Percentiles rank a stretch among this genome's conserved stretches.
Evolutionary conservation across 2,888 invertebrate genomes (phyloP).

Genomic region (Sinohyriopsis cumingii): DNA sequence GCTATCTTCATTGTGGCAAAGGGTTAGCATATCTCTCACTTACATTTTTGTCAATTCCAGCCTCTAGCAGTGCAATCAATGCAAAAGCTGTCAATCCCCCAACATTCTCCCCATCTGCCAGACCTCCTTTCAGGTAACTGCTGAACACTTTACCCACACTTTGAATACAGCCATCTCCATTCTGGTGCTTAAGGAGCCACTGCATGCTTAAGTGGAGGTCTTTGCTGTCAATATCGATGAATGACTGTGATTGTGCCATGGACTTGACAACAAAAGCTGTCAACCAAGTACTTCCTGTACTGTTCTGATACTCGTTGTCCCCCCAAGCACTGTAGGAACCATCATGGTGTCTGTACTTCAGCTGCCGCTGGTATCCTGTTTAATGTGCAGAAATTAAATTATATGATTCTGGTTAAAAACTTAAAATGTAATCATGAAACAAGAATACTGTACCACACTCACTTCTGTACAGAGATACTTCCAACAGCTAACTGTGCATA

Average conservation of each 20-base stretch:
- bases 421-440: too few relatives aligned
- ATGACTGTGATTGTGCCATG: conserved; percentile 76
- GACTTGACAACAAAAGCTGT: conserved; percentile 85
- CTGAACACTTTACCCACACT: conserved; percentile 73
- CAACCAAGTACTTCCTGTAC: conserved; percentile 73
- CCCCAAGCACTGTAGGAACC: conserved; percentile 70
- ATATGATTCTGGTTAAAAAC: too few relatives aligned
- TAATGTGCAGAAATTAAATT: too few relatives aligned
- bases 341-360: conserved; percentile 82
- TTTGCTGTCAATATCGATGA: conserved; percentile 77
- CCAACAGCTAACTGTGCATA: too few relatives aligned
- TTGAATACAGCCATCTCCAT: conserved; percentile 85
- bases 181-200: conserved; percentile 74
- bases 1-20: not conserved
- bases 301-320: conserved; percentile 32
- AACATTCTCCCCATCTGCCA: conserved; percentile 39
- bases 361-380: conserved; percentile 87
- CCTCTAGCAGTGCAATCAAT: conserved; percentile 62
- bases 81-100: conserved; percentile 65
- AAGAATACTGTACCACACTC: too few relatives aligned
- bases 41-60: conserved; percentile 42
- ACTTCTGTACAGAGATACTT: too few relatives aligned
- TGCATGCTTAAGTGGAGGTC: conserved; percentile 50
- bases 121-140: conserved; percentile 65
- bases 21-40: conserved; percentile 13